Conservation (phyloP, 2,888 invertebrate genomes). For the Tiliacea aurago region DNA sequence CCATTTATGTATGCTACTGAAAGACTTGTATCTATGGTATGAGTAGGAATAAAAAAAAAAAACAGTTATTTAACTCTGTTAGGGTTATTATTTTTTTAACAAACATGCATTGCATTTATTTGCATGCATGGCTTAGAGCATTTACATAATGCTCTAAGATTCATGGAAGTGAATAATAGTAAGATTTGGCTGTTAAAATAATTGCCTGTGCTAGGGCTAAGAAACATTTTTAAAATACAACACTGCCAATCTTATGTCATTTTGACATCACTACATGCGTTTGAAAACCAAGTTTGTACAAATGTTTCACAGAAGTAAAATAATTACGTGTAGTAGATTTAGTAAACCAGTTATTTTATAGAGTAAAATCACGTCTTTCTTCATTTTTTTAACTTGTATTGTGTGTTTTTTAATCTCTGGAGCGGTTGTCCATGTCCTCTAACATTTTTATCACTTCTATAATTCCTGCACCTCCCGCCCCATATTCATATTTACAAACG, state of each 20-base stretch:
- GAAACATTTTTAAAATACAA: neutral
- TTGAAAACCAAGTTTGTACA: conserved; percentile 4
- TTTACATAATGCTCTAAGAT: too few species aligned
- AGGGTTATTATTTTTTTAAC: too few species aligned
- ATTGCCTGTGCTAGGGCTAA: conserved; percentile 5
- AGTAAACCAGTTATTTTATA: neutral
- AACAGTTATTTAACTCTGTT: too few species aligned
- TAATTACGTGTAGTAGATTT: neutral
- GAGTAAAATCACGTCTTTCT: neutral
- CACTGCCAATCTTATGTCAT: conserved; percentile 21
- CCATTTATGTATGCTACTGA: too few species aligned
- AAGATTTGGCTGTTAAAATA: neutral
- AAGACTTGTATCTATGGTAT: too few species aligned
- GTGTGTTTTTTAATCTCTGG: neutral
- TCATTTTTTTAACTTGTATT: neutral
- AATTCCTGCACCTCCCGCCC: neutral
- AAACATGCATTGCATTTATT: neutral
- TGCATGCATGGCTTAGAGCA: too few species aligned
- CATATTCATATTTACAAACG: conserved; percentile 24
- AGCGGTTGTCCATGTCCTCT: too few species aligned
- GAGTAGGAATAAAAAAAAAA: too few species aligned
- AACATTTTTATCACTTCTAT: neutral
- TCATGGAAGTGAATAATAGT: too few species aligned
- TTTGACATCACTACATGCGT: conserved; percentile 16
- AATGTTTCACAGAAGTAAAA: neutral